Evolutionary conservation across 1,140 invertebrate species (phyloP).

Genomic region (Drosophila parabipectinata): DNA sequence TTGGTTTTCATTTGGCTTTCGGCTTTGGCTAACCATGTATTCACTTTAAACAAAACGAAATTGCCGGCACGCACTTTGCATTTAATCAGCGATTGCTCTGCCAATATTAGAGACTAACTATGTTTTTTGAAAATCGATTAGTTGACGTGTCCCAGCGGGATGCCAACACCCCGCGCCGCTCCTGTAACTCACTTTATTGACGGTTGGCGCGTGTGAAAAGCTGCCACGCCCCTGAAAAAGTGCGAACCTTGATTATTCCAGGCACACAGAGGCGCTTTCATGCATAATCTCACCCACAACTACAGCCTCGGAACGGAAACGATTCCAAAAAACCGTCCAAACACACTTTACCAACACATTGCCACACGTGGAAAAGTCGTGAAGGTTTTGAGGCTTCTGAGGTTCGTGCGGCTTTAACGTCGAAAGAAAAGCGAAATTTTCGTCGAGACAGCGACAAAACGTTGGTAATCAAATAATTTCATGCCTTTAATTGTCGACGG

Average conservation of each 20-base stretch:
- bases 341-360: slow-evolving; percentile 19
- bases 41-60: slow-evolving; percentile 74
- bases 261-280: slow-evolving; percentile 72
- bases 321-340: slow-evolving; percentile 9
- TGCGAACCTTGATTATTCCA: slow-evolving; percentile 65
- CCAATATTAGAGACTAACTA: slow-evolving; percentile 63
- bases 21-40: slow-evolving; percentile 42
- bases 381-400: background rate
- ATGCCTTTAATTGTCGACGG: slow-evolving; percentile 67
- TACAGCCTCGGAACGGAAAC: slow-evolving; percentile 17
- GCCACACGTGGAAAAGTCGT: slow-evolving; percentile 43
- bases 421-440: slow-evolving; percentile 75
- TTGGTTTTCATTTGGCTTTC: slow-evolving; percentile 49
- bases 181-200: slow-evolving; percentile 43
- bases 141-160: slow-evolving; percentile 41
- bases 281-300: slow-evolving; percentile 68
- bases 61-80: slow-evolving; percentile 73
- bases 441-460: slow-evolving; percentile 59
- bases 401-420: slow-evolving; percentile 40
- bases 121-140: slow-evolving; percentile 72
- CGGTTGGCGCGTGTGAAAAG: slow-evolving; percentile 53
- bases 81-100: slow-evolving; percentile 58
- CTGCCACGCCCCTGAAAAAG: slow-evolving; percentile 20
- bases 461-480: slow-evolving; percentile 79
- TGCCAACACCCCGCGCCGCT: background rate